Base-by-base conservation (phyloP, 2,113 vertebrate genomes). In the Gadus macrocephalus region DNA sequence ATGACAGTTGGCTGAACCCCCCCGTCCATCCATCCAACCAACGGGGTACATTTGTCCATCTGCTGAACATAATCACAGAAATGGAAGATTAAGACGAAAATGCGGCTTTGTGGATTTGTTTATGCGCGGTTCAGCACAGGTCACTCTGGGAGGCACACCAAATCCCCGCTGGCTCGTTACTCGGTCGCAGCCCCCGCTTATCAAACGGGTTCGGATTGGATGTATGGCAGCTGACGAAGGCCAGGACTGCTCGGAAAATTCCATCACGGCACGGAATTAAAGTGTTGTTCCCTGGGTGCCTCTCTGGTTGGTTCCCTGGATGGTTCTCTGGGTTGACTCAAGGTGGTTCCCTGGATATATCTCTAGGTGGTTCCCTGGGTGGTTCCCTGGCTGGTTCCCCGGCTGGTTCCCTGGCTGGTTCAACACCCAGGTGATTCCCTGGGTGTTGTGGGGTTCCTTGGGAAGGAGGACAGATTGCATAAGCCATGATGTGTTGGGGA, bases 1-100 rank as follows among this genome's bases (percentile, higher is more conserved):
- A 14, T 9, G 42, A 14, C 2, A 49, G 9, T 49, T 14, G 8
- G 12, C 12, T 49, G 8, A 28, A 27, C 25, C 25, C 71, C 71
- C 77, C 81, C 31, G 19, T 65, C 63, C 72, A 58, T 81, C 72
- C 70, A 62, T 76, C 53, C 19, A 5, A 35, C 31, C 31, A 35
- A 35, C 31, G 31, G 31, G 31, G 31, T n/a, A 16, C 38, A 27
- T 55, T 49, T 49, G 42, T 49, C 42, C 42, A 49, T 53, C 64
- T 8, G 56, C 17, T 7, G 31, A 31, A 69, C 68, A 75, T 81
- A 7, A 59, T 6, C 59, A 56, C 20, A 64, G 0, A 60, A 70
- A 71, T 65, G 1, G 65, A 65, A 7, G 42, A 49, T 49, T 49
- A 49, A 12, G 42, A 12, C 5, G 12, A 9, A 49, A 49, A 49